phyloP scores from a whole-genome alignment of 1,140 invertebrate genomes.

The Panagrolaimus sp. region DNA sequence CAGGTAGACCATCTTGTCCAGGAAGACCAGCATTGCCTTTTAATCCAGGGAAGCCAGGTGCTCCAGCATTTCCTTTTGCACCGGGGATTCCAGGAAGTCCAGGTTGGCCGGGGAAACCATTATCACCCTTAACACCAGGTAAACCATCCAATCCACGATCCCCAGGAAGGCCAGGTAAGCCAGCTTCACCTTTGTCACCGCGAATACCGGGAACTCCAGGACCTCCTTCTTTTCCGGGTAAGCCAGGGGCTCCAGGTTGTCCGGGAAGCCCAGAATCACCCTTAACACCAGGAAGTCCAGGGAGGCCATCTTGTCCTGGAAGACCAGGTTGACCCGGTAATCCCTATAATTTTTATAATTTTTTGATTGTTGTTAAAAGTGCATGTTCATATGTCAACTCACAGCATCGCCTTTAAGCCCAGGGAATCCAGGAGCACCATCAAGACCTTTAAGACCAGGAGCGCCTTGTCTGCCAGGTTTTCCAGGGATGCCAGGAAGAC shows the following conservation, averaged over 20 bases:
- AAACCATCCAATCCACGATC: slow-evolving; percentile 60
- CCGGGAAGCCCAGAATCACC: slow-evolving; percentile 64
- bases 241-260: slow-evolving; percentile 60
- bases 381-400: slow-evolving; percentile 11
- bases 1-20: slow-evolving; percentile 41
- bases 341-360: slow-evolving; percentile 17
- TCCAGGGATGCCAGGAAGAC: slow-evolving; percentile 37
- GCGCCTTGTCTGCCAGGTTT: slow-evolving; percentile 59
- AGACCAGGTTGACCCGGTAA: slow-evolving; percentile 42
- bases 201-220: slow-evolving; percentile 63
- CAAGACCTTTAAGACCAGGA: slow-evolving; percentile 60
- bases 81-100: slow-evolving; percentile 61
- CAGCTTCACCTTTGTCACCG: slow-evolving; percentile 55
- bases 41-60: slow-evolving; percentile 41
- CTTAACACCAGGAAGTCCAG: slow-evolving; percentile 57
- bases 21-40: slow-evolving; percentile 33
- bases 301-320: slow-evolving; percentile 50
- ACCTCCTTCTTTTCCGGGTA: slow-evolving; percentile 62
- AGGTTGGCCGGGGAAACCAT: slow-evolving; percentile 62
- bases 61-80: slow-evolving; percentile 57
- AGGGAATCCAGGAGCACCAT: slow-evolving; percentile 61
- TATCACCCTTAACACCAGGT: slow-evolving; percentile 53
- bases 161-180: slow-evolving; percentile 61
- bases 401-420: slow-evolving; percentile 54
- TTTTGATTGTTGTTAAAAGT: no score